Base-by-base conservation (phyloP, 2,797 vertebrate species). In the Vipera ursinii region DNA sequence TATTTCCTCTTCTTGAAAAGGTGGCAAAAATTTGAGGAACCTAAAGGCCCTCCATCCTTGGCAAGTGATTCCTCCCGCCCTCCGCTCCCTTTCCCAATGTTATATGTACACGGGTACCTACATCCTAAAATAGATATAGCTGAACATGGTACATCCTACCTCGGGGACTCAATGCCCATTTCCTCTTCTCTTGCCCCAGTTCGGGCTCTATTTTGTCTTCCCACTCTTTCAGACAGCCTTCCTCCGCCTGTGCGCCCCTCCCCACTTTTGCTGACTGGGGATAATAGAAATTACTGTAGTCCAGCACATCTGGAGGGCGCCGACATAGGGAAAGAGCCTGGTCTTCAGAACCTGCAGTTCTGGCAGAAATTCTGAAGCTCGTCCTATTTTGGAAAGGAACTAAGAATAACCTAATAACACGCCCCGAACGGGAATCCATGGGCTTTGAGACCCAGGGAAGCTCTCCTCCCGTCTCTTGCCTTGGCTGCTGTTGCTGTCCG, bases 401-500 rank as follows among this genome's bases (percentile, higher is more conserved):
- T 24, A 82, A 78, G 17, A 44, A 48, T 48, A 48, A 48, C 20
- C 38, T 48, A 82, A 24, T 12, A 82, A 12, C 38, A 48, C 38
- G 22, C 73, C 17, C 73, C 73, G 8, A 87, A 57, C n/a, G 61
- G 59, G 65, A 90, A 51, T 51, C 92, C 53, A 6, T 65, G 88
- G 92, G 92, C 88, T 89, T 87, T 92, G 92, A 92, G 92, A 92
- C 92, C 92, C 88, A 69, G 88, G 17, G 44, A 56, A 56, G 24
- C 51, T 15, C 57, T 57, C n/a, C 57, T 48, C 7, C 78, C 12
- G 57, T 22, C 91, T 56, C 14, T 5, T 7, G 20, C 59, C 78
- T 69, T 53, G 17, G 65, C 73, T n/a, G 87, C 59, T 44, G 7
- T 61, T 7, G 17, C 38, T 82, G 87, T 48, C 85, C 87, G 6